Evolutionary conservation across 2,113 vertebrate species (phyloP).

Genomic region (Hirundichthys speculiger): DNA sequence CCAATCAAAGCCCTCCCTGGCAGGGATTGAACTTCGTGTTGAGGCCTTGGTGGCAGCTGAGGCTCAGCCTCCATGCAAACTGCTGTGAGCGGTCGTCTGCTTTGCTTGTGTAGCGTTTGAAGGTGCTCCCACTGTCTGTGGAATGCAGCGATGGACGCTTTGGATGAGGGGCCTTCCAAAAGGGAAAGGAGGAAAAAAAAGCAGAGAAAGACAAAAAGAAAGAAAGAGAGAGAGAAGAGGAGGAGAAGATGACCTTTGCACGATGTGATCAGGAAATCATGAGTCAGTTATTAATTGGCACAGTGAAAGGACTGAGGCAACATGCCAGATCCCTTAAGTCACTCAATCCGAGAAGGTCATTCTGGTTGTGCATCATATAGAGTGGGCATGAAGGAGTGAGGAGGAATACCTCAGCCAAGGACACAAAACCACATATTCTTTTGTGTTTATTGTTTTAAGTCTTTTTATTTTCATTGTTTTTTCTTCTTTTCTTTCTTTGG

Average conservation of each 20-base stretch:
- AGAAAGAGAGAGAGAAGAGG: neutral
- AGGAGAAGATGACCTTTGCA: constrained; percentile 73
- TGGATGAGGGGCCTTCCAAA: constrained; percentile 74
- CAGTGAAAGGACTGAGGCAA: constrained; percentile 49
- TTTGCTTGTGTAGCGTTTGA: constrained; percentile 61
- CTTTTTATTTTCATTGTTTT: too few relatives aligned
- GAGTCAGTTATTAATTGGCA: constrained; percentile 75
- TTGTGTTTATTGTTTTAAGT: too few relatives aligned
- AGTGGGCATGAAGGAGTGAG: neutral
- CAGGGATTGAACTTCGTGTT: constrained; percentile 27
- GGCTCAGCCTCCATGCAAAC: constrained; percentile 31
- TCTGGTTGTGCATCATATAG: neutral
- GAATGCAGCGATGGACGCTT: constrained; percentile 75
- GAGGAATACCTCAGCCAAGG: neutral
- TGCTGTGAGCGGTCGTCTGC: constrained; percentile 35
- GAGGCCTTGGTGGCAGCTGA: constrained; percentile 70
- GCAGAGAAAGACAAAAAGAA: constrained; percentile 30
- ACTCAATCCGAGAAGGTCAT: neutral
- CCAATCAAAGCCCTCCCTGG: constrained; percentile 49
- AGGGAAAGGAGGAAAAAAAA: constrained; percentile 61
- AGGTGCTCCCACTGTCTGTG: constrained; percentile 74
- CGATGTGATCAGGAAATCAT: constrained; percentile 77
- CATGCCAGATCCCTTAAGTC: neutral
- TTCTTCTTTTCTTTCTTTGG: too few relatives aligned
- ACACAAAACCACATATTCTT: neutral